These are phyloP conservation scores for Clarias batrachus DNA, from an alignment of 2,113 vertebrate species.

Conservation along the genomic window DNA sequence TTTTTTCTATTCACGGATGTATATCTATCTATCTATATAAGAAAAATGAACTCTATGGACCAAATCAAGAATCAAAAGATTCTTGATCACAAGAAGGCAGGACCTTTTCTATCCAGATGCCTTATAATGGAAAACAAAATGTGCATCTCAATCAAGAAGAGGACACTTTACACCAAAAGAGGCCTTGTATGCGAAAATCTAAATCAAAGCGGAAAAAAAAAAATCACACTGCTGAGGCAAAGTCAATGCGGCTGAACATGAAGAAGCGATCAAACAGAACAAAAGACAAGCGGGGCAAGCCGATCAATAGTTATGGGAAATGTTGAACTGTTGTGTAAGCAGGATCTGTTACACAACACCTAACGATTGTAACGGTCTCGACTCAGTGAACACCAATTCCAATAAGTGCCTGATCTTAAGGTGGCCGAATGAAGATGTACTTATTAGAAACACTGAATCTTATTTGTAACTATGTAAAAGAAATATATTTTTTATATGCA, in stretches of 20 bases:
- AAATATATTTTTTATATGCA: constrained; percentile 37
- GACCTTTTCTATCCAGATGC: constrained; percentile 48
- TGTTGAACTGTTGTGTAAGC: constrained; percentile 16
- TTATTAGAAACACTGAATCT: constrained; percentile 44
- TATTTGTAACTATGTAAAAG: constrained; percentile 20
- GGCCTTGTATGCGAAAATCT: constrained; percentile 26
- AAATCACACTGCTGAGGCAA: not conserved
- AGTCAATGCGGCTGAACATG: constrained; percentile 5
- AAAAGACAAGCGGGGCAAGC: not conserved
- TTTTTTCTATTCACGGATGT: not conserved
- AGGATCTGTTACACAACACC: constrained; percentile 3
- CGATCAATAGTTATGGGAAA: constrained; percentile 30
- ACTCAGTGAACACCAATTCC: constrained; percentile 28
- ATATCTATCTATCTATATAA: constrained; percentile 43
- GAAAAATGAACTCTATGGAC: constrained; percentile 37
- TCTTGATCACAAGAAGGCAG: constrained; percentile 50
- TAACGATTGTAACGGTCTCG: constrained; percentile 23
- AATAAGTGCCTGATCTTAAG: constrained; percentile 54
- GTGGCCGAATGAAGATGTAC: constrained; percentile 47
- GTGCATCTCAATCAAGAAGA: constrained; percentile 39
- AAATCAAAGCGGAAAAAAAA: constrained; percentile 18
- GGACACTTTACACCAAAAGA: not conserved
- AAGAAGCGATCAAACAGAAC: constrained; percentile 25
- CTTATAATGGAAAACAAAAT: constrained; percentile 46
- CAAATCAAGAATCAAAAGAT: constrained; percentile 46